Percentiles rank a stretch among this genome's conserved stretches.
Conservation (phyloP, 2,113 vertebrate species). For the Zonotrichia leucophrys region DNA sequence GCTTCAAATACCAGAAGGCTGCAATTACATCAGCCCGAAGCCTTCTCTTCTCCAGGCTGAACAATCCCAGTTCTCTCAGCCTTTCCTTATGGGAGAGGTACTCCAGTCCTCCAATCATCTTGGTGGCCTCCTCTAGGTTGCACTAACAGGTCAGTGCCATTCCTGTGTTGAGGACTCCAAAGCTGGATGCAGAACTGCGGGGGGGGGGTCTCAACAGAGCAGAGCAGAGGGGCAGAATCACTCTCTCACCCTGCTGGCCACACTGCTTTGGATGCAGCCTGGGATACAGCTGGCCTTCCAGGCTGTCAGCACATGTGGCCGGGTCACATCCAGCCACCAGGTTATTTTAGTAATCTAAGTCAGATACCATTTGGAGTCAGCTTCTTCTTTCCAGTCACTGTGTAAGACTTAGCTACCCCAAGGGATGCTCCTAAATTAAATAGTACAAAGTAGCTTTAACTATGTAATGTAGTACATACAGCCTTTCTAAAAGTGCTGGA, state of each 20-base stretch:
- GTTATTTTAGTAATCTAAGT: background rate
- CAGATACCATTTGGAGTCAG: background rate
- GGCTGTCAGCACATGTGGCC: background rate
- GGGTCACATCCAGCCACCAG: fast-evolving
- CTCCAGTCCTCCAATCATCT: background rate
- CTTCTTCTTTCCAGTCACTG: background rate
- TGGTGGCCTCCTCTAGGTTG: background rate
- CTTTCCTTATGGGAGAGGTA: background rate
- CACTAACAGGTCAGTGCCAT: background rate
- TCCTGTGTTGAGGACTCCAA: background rate
- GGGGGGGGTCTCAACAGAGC: background rate
- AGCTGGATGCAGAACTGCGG: background rate
- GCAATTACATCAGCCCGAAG: fast-evolving
- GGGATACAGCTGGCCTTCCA: fast-evolving
- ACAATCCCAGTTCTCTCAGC: background rate
- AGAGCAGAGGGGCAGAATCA: background rate
- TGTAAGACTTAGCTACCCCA: background rate
- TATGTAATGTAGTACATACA: background rate
- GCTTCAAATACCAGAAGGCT: background rate
- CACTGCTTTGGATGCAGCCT: background rate
- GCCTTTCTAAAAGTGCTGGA: background rate
- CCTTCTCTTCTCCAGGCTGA: background rate
- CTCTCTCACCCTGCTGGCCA: background rate
- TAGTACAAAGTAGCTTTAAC: background rate
- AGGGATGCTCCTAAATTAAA: background rate